These are phyloP conservation scores for Dryomyza anilis DNA, from an alignment of 2,888 invertebrate genomes.

Conservation along the genomic window DNA sequence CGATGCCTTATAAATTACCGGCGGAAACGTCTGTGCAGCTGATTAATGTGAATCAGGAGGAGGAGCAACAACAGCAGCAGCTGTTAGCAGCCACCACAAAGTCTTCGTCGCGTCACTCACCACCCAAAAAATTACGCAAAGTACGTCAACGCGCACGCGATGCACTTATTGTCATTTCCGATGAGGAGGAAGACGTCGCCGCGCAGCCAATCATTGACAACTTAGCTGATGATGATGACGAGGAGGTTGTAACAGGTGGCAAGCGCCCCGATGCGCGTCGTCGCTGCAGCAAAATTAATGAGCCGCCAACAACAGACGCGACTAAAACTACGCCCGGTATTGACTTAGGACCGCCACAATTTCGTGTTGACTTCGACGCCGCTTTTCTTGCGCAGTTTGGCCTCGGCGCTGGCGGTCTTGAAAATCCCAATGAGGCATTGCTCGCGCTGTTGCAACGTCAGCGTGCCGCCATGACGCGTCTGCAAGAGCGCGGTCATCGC, in stretches of 20 bases:
- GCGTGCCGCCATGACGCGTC: conserved; percentile 41
- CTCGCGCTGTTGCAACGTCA: conserved; percentile 50
- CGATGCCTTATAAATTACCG: conserved; percentile 57
- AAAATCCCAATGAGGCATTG: conserved; percentile 48
- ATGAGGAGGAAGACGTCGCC: conserved; percentile 44
- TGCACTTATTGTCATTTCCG: conserved; percentile 42
- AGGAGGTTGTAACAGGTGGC: conserved; percentile 29
- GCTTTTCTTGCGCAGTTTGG: conserved; percentile 33
- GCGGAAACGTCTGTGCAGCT: conserved; percentile 60
- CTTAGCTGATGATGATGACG: too few relatives aligned
- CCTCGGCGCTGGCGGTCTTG: conserved; percentile 35
- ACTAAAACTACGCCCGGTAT: conserved; percentile 23
- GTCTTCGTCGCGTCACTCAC: background rate
- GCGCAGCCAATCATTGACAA: too few relatives aligned
- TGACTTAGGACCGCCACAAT: conserved; percentile 24
- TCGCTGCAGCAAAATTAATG: conserved; percentile 26
- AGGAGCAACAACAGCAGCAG: conserved; percentile 41
- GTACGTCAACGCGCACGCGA: conserved; percentile 21
- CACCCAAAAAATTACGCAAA: conserved; percentile 33
- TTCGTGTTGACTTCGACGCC: conserved; percentile 33
- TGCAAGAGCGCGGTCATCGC: conserved; percentile 29
- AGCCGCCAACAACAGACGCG: conserved; percentile 11
- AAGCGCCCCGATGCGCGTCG: conserved; percentile 26
- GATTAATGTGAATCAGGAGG: conserved; percentile 54
- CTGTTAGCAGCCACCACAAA: too few relatives aligned